Percentiles rank a stretch among this genome's conserved stretches.
Evolutionary conservation across 2,888 invertebrate species (phyloP).

Genomic region (Drosophila multiciliata): DNA sequence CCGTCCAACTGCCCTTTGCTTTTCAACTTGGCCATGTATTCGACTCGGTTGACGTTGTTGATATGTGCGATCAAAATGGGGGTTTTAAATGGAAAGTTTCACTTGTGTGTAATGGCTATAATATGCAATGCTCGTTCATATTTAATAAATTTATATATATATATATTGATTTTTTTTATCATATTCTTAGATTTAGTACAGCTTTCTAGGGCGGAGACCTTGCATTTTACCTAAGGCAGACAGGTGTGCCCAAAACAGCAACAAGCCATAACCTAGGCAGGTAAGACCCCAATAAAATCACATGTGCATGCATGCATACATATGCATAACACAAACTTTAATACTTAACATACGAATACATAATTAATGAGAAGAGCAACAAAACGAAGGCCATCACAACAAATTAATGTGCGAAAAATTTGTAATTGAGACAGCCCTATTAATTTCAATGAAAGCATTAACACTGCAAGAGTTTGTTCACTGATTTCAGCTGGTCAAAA

Average conservation of each 20-base stretch:
- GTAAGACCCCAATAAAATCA: slow-evolving; percentile 17
- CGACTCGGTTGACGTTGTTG: background rate
- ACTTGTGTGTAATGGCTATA: slow-evolving; percentile 22
- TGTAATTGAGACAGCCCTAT: slow-evolving; percentile 51
- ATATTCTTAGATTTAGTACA: slow-evolving; percentile 59
- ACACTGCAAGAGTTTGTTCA: slow-evolving; percentile 37
- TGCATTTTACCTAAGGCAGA: slow-evolving; percentile 50
- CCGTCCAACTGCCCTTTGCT: slow-evolving; percentile 40
- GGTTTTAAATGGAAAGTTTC: slow-evolving; percentile 36
- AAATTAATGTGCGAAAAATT: slow-evolving; percentile 67
- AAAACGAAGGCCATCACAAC: slow-evolving; percentile 36
- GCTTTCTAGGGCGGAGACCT: slow-evolving; percentile 32
- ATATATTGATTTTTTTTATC: background rate
- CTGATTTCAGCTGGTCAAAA: slow-evolving; percentile 10
- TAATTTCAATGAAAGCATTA: slow-evolving; percentile 41
- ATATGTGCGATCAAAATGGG: slow-evolving; percentile 21
- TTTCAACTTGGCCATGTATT: slow-evolving; percentile 11
- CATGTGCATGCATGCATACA: slow-evolving; percentile 8
- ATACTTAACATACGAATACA: slow-evolving; percentile 19
- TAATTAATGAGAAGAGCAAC: slow-evolving; percentile 39
- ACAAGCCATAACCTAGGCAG: slow-evolving; percentile 23
- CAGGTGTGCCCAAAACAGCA: slow-evolving; percentile 37
- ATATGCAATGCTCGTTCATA: slow-evolving; percentile 15
- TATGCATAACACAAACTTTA: slow-evolving; percentile 12
- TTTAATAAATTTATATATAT: background rate